These are phyloP conservation scores for Ennomos fuscantarius DNA, from an alignment of 2,888 invertebrate species.

Conservation along the genomic window DNA sequence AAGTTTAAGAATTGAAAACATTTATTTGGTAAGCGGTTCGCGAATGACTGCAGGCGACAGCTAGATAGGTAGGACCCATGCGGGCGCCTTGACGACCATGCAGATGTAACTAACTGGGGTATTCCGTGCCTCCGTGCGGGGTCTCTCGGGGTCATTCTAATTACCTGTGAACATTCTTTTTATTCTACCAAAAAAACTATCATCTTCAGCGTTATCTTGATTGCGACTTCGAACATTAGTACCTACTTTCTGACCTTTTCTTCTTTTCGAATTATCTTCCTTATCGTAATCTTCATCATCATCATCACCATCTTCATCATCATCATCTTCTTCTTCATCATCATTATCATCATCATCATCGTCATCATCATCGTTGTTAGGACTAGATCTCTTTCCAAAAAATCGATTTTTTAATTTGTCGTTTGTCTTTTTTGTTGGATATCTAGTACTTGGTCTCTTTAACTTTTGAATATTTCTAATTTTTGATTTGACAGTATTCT, in stretches of 20 bases:
- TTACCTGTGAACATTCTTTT: conserved; percentile 83
- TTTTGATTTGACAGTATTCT: conserved; percentile 27
- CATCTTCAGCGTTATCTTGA: conserved; percentile 79
- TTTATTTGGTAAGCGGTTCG: conserved; percentile 81
- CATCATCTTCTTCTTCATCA: conserved; percentile 62
- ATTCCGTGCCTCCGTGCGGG: conserved; percentile 68
- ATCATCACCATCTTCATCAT: conserved; percentile 64
- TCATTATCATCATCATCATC: conserved; percentile 72
- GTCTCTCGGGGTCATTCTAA: conserved; percentile 68
- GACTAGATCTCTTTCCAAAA: background rate
- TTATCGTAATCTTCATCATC: conserved; percentile 67
- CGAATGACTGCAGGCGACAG: conserved; percentile 88
- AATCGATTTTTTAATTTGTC: background rate
- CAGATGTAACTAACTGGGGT: conserved; percentile 71
- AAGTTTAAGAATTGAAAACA: conserved; percentile 77
- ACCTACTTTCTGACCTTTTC: conserved; percentile 51
- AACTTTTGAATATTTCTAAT: conserved; percentile 9
- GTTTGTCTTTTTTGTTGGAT: background rate
- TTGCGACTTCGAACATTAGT: conserved; percentile 50
- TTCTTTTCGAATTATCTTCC: conserved; percentile 71
- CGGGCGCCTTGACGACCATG: conserved; percentile 74
- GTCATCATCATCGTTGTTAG: conserved; percentile 64
- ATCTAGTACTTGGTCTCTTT: conserved; percentile 4
- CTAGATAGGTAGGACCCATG: conserved; percentile 79
- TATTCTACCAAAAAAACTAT: conserved; percentile 80